These are phyloP conservation scores for Sesia apiformis DNA, from an alignment of 2,888 invertebrate species.

Conservation along the genomic window DNA sequence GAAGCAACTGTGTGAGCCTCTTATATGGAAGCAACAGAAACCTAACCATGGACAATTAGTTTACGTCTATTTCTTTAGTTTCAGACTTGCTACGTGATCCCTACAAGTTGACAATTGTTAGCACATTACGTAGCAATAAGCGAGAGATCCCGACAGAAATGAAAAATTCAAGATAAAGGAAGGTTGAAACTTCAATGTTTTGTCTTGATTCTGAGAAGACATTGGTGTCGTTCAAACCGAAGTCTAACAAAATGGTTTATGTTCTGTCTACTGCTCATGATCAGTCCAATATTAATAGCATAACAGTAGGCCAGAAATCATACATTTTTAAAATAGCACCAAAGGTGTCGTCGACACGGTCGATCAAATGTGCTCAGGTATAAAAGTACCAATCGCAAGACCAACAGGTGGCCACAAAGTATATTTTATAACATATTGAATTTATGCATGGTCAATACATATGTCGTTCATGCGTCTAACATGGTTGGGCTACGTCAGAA, in stretches of 20 bases:
- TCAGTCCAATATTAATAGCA: constrained; percentile 5
- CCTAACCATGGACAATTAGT: background rate
- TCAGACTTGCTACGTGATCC: background rate
- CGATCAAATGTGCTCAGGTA: constrained; percentile 2
- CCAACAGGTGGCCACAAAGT: constrained; percentile 6
- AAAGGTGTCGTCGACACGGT: constrained; percentile 9
- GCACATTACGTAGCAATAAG: background rate
- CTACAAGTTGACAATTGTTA: background rate
- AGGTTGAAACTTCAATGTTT: background rate
- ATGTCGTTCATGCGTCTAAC: constrained; percentile 5
- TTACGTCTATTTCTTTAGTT: background rate
- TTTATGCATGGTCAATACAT: constrained; percentile 3
- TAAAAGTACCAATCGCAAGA: constrained; percentile 4
- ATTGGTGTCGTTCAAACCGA: constrained; percentile 10
- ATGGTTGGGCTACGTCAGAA: background rate
- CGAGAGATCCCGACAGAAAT: background rate
- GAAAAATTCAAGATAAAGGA: background rate
- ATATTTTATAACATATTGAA: constrained; percentile 7
- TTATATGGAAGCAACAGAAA: background rate
- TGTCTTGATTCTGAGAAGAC: constrained; percentile 5
- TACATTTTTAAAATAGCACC: constrained; percentile 10
- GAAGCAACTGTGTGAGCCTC: background rate
- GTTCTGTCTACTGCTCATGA: constrained; percentile 8
- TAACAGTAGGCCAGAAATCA: constrained; percentile 8
- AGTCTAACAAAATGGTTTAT: constrained; percentile 10